phyloP scores from a whole-genome alignment of 1,140 invertebrate genomes.

The Drosophila bocqueti region DNA sequence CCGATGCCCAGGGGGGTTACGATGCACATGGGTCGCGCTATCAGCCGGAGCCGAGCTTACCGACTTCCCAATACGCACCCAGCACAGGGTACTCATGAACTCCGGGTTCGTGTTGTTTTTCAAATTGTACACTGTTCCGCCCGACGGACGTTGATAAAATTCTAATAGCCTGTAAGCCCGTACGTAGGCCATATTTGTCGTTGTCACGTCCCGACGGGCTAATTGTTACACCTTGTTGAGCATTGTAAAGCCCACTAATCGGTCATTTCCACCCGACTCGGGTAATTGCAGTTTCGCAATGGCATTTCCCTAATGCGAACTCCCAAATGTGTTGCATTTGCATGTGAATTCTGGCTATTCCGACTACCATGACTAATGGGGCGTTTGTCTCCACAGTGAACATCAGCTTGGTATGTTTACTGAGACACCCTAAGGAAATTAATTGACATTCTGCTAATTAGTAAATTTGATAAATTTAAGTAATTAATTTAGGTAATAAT shows the following conservation, averaged over 20 bases:
- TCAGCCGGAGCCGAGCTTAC: constrained; percentile 12
- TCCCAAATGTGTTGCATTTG: constrained; percentile 42
- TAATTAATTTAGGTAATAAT: too few relatives aligned
- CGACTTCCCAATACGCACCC: constrained; percentile 72
- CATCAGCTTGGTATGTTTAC: not conserved
- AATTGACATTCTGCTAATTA: too few relatives aligned
- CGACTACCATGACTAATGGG: constrained; percentile 6
- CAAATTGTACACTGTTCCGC: constrained; percentile 33
- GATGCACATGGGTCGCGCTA: constrained; percentile 30
- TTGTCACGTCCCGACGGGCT: constrained; percentile 60
- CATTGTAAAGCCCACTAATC: constrained; percentile 42
- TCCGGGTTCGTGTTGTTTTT: constrained; percentile 67
- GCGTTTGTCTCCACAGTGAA: not conserved
- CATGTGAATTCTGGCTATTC: constrained; percentile 27
- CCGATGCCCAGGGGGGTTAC: constrained; percentile 31
- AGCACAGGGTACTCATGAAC: constrained; percentile 60
- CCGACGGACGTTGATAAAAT: constrained; percentile 65
- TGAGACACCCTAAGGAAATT: not conserved
- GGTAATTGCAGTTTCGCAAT: constrained; percentile 28
- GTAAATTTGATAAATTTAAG: too few relatives aligned
- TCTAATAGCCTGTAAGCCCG: constrained; percentile 45
- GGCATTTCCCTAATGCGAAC: constrained; percentile 15
- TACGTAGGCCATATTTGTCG: constrained; percentile 40
- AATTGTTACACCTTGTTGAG: constrained; percentile 59
- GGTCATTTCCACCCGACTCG: constrained; percentile 39